Percentiles rank a stretch among this genome's conserved stretches.
Conservation (phyloP, 1,140 invertebrate genomes). For the Carcinoscorpius rotundicauda region DNA sequence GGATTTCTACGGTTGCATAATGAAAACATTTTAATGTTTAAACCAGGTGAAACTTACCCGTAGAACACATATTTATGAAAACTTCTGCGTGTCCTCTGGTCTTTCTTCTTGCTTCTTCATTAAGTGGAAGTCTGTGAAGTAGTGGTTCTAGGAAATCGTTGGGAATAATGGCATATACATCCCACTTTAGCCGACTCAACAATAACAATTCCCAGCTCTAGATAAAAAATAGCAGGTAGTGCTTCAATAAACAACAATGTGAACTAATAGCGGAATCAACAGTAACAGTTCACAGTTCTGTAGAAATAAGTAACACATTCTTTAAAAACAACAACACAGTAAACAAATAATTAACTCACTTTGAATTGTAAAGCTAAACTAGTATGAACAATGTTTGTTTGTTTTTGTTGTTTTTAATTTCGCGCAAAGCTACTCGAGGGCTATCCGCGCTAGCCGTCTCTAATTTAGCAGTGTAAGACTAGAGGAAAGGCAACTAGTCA, state of each 20-base stretch:
- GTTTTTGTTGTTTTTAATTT: too few species aligned
- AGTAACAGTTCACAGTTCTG: constrained; percentile 28
- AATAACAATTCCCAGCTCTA: constrained; percentile 59
- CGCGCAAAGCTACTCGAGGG: too few species aligned
- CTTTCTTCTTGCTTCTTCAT: constrained; percentile 35
- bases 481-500: too few species aligned
- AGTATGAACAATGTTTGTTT: too few species aligned
- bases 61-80: constrained; percentile 51
- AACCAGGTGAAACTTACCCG: constrained; percentile 39
- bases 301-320: constrained; percentile 58
- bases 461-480: too few species aligned
- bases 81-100: constrained; percentile 52
- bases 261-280: too few species aligned
- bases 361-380: too few species aligned
- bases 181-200: constrained; percentile 52
- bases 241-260: too few species aligned
- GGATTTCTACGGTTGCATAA: too few species aligned
- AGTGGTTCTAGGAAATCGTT: constrained; percentile 58
- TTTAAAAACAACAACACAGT: constrained; percentile 54
- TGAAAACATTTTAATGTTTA: neutral
- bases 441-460: too few species aligned
- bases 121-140: constrained; percentile 38
- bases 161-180: constrained; percentile 49
- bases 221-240: constrained; percentile 26
- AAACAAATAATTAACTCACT: too few species aligned